Conservation (phyloP, 1,140 invertebrate species). For the Pseudomyrmex gracilis region DNA sequence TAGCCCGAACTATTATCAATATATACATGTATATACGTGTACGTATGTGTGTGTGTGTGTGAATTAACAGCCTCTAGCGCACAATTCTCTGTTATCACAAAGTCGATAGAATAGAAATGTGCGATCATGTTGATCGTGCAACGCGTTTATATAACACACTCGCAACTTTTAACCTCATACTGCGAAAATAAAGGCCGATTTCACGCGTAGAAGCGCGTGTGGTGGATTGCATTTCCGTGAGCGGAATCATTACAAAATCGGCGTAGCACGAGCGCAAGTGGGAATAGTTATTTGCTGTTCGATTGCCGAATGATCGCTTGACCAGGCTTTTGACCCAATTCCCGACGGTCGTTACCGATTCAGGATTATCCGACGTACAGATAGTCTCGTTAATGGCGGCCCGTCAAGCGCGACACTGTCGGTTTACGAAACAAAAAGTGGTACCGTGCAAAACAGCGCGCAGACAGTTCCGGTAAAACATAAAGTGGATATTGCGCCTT, state of each 20-base stretch:
- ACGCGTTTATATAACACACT: slow-evolving; percentile 5
- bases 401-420: slow-evolving; percentile 39
- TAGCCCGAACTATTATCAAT: background rate
- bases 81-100: background rate
- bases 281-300: slow-evolving; percentile 62
- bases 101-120: slow-evolving; percentile 17
- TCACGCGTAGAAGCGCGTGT: slow-evolving; percentile 40
- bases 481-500: background rate
- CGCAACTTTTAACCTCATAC: slow-evolving; percentile 29
- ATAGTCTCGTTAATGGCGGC: slow-evolving; percentile 62
- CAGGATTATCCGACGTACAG: slow-evolving; percentile 66
- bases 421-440: slow-evolving; percentile 43
- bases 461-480: background rate
- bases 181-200: slow-evolving; percentile 47
- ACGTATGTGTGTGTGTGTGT: no score
- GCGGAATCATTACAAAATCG: slow-evolving; percentile 44
- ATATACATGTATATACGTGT: background rate
- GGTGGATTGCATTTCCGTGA: slow-evolving; percentile 44
- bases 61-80: slow-evolving; percentile 4
- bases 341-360: slow-evolving; percentile 68
- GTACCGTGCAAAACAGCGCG: background rate
- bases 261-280: slow-evolving; percentile 35
- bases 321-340: slow-evolving; percentile 66
- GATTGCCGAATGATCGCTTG: slow-evolving; percentile 60
- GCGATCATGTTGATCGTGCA: background rate